Evolutionary conservation across 2,113 vertebrate genomes (phyloP), one percentile per base, ranked within the genome.

Genomic region (Otocyon megalotis): DNA sequence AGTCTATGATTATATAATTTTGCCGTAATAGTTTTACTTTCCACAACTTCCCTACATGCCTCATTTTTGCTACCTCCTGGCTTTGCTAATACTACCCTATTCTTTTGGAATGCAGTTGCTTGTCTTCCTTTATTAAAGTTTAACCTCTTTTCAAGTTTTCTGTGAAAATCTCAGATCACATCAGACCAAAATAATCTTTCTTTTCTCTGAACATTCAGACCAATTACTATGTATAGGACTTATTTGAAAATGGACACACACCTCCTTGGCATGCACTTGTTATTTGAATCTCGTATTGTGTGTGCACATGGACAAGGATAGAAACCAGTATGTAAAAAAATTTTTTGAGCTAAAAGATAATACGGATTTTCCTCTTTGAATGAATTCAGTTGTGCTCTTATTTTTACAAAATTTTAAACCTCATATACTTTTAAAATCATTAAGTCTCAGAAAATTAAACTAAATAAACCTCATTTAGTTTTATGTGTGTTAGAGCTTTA

Each of bases 351-450:
- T 81, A 43, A 50, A 32, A 84, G 89, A 22, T 82, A 58, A 63
- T n/a, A 32, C 76, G 48, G 0, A 3, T 94, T 8, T 91, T 90
- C 89, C 48, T 90, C 72, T 86, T 80, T 76, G 10, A 86, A 26
- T 92, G 54, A 72, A 86, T 93, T 94, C 20, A 84, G 79, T 9
- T 62, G 24, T 92, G 50, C 48, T 90, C 56, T 90, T 93, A 81
- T 53, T 97, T 97, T 93, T 88, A 53, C 12, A 82, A 56, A 81
- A 87, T n/a, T 24, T 80, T 83, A 35, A 94, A 63, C 20, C 71
- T 88, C 77, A 43, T 82, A n/a, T 76, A 87, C n/a, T 87, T 92
- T 83, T 30, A 80, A 71, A 74, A 43, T 90, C 54, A 63, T 82
- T 80, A 48, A 76, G 26, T 94, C 28, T 86, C 30, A 62, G 60